phyloP scores from a whole-genome alignment of 2,888 invertebrate genomes.

The Aproaerema taeniolella region DNA sequence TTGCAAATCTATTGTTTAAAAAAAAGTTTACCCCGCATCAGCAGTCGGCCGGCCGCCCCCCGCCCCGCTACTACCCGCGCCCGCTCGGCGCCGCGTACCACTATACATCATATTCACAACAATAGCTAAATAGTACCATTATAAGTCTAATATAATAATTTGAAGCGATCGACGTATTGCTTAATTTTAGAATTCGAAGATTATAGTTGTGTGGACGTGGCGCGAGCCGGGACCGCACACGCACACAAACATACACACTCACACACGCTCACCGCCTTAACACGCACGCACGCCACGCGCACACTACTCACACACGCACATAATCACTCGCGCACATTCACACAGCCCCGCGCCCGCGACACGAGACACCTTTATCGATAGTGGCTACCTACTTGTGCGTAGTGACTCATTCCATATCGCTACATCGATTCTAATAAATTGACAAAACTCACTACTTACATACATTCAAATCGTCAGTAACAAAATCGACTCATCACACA shows the following conservation, averaged over 20 bases:
- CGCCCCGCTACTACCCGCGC: slow-evolving; percentile 20
- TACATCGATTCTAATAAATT: no score
- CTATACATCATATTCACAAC: slow-evolving; percentile 53
- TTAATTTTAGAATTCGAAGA: slow-evolving; percentile 61
- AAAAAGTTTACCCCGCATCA: no score
- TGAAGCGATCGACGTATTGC: slow-evolving; percentile 61
- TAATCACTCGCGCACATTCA: background rate
- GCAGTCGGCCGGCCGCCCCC: slow-evolving; percentile 20
- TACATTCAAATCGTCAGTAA: no score
- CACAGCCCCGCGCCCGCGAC: background rate
- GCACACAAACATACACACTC: background rate
- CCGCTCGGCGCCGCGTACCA: slow-evolving; percentile 24
- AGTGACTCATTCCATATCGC: no score
- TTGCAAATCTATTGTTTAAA: no score
- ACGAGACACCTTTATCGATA: no score
- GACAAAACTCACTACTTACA: no score
- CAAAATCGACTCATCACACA: no score
- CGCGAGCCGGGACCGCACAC: background rate
- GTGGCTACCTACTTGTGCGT: no score
- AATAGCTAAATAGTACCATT: slow-evolving; percentile 65
- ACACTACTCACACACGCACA: background rate
- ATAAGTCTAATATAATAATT: slow-evolving; percentile 60
- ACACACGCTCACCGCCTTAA: background rate
- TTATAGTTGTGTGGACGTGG: slow-evolving; percentile 26
- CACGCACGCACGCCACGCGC: slow-evolving; percentile 1